Evolutionary conservation across 2,113 vertebrate genomes (phyloP).

Genomic region (Pholis gunnellus): DNA sequence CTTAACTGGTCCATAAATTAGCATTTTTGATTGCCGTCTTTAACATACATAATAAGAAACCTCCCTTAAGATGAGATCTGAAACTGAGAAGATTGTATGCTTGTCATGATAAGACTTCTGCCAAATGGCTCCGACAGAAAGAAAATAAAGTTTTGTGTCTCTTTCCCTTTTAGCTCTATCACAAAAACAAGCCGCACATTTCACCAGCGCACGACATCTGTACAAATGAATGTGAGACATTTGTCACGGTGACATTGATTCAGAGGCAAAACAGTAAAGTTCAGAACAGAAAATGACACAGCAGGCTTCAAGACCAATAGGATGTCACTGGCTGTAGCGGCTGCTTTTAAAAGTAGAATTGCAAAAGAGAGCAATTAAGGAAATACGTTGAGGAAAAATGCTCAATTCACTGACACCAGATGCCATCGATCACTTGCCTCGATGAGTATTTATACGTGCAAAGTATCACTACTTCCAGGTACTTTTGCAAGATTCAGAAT

Average conservation of each 20-base stretch:
- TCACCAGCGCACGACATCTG: conserved; percentile 30
- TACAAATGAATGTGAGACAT: conserved; percentile 38
- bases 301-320: too few species aligned
- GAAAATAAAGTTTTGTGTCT: conserved; percentile 17
- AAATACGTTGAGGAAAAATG: not conserved
- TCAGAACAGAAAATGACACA: conserved; percentile 27
- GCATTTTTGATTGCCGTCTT: conserved; percentile 71
- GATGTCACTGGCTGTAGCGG: too few species aligned
- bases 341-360: not conserved
- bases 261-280: conserved; percentile 30
- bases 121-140: conserved; percentile 26
- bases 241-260: conserved; percentile 51
- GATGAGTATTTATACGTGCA: not conserved
- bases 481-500: not conserved
- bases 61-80: conserved; percentile 66
- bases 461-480: not conserved
- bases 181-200: not conserved
- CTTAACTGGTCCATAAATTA: conserved; percentile 71
- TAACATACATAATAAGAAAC: conserved; percentile 64
- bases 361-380: not conserved
- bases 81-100: conserved; percentile 33
- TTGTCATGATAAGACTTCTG: conserved; percentile 21
- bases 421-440: not conserved
- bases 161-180: conserved; percentile 17
- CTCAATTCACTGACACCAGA: not conserved